Conservation (phyloP, 2,797 vertebrate species). For the Malacoraja senta region DNA sequence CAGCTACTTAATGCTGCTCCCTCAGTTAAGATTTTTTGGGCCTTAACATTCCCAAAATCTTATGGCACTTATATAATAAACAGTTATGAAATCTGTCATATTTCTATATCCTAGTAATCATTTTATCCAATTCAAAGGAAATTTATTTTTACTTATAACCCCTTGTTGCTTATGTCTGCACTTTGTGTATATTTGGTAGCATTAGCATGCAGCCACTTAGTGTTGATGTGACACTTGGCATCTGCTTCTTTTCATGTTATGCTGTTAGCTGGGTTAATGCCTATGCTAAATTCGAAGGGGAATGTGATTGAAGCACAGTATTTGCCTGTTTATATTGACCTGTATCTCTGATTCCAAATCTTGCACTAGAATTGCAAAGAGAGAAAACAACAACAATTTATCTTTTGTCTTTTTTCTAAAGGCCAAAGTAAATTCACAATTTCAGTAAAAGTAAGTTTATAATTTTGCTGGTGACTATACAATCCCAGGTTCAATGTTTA, state of each 20-base stretch:
- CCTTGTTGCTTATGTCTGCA: neutral
- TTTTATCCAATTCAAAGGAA: neutral
- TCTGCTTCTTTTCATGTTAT: conserved; percentile 14
- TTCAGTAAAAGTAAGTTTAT: neutral
- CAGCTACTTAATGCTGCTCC: neutral
- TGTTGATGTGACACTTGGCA: conserved; percentile 4
- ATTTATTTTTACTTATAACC: neutral
- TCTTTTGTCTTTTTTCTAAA: neutral
- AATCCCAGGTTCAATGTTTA: neutral
- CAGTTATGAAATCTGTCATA: neutral
- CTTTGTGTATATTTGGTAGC: neutral
- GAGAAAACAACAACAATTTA: neutral
- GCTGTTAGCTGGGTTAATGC: conserved; percentile 11
- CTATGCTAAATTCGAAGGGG: neutral
- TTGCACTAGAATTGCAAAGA: neutral
- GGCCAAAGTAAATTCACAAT: neutral
- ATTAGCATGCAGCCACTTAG: neutral
- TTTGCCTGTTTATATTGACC: neutral
- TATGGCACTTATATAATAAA: neutral
- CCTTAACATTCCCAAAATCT: neutral
- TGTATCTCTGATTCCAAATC: neutral
- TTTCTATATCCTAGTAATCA: neutral
- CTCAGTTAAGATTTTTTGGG: neutral
- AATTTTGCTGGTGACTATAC: neutral
- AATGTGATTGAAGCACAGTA: neutral